Evolutionary conservation across 2,113 vertebrate genomes (phyloP), one percentile per base, ranked within the genome.

Genomic region (Nyctibius bracteatus): DNA sequence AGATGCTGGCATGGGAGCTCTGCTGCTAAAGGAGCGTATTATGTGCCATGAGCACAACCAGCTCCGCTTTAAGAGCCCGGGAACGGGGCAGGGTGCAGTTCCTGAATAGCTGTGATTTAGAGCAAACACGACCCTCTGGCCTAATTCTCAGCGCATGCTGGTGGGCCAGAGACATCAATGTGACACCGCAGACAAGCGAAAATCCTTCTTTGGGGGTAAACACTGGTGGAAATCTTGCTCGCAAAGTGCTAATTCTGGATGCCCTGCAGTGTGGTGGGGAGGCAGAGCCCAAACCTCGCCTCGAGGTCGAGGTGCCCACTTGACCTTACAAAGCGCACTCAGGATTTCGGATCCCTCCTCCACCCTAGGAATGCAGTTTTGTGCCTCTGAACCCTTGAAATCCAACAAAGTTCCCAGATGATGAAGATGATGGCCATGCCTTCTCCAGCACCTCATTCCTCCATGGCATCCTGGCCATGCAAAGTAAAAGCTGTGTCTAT

Each of bases 91-190:
- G 94, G 55, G 67, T 51, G 43, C 33, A 72, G 85, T 20, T 88
- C 67, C 85, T 95, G 82, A 96, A 96, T 96, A 90, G 92, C 81
- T 58, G 78, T 37, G 92, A 77, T 86, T 86, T 89, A 85, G 72
- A 84, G 91, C 74, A 96, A 94, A 80, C 82, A 88, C 14, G 5
- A 80, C 82, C 75, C 85, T 67, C 4, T 2, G 21, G 88, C 94
- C 75, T 91, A 86, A 90, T 96, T 95, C 94, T 91, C 88, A 96
- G 79, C 74, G 24, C 67, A 81, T 4, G 51, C 67, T 8, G 18
- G 79, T 62, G 51, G 51, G 54, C 23, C 78, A 31, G 73, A 80
- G 78, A 12, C 57, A 57, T 73, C 3, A 0, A 7, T 46, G 59
- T 78, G 67, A 59, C 85, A 55, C 85, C 4, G 1, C 30, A 24